Percentiles rank a stretch among this genome's conserved stretches.
Evolutionary conservation across 2,113 vertebrate genomes (phyloP).

Genomic region (Ia io): DNA sequence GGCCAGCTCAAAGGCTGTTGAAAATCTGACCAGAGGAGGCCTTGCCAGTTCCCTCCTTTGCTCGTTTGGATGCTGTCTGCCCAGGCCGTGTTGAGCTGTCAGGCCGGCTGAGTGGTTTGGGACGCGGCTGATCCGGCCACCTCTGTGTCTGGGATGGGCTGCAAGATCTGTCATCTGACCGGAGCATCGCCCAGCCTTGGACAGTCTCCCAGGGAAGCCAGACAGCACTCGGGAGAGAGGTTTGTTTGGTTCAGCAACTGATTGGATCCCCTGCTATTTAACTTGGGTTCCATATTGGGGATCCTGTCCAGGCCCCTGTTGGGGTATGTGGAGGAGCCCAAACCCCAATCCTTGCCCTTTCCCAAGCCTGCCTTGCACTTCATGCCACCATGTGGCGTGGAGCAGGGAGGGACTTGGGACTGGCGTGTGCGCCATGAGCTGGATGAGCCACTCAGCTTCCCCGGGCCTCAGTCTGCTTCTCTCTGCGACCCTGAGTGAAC

Average conservation of each 20-base stretch:
- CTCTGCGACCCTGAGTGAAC: too few relatives aligned
- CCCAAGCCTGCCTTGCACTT: background rate
- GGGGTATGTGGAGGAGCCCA: background rate
- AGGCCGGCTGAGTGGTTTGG: background rate
- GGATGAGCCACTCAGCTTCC: background rate
- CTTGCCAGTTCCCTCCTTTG: background rate
- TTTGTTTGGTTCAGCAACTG: background rate
- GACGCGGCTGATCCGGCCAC: background rate
- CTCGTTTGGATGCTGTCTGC: background rate
- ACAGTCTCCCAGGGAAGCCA: slow-evolving; percentile 1
- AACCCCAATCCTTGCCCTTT: background rate
- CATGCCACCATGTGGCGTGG: rapidly evolving
- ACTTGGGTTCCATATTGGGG: background rate
- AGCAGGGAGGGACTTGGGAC: rapidly evolving
- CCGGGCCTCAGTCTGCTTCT: background rate
- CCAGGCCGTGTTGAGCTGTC: background rate
- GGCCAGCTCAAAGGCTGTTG: slow-evolving; percentile 32
- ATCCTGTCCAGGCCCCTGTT: background rate
- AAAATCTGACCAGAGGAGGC: background rate
- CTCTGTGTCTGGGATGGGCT: background rate
- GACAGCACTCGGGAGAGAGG: background rate
- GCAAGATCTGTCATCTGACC: background rate
- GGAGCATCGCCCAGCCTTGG: background rate
- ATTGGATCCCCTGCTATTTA: background rate
- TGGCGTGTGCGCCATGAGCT: background rate